A percentile compares a stretch with the other conserved stretches of the same genome.
Conservation (phyloP, 1,140 invertebrate genomes). For the Drosophila miranda region DNA sequence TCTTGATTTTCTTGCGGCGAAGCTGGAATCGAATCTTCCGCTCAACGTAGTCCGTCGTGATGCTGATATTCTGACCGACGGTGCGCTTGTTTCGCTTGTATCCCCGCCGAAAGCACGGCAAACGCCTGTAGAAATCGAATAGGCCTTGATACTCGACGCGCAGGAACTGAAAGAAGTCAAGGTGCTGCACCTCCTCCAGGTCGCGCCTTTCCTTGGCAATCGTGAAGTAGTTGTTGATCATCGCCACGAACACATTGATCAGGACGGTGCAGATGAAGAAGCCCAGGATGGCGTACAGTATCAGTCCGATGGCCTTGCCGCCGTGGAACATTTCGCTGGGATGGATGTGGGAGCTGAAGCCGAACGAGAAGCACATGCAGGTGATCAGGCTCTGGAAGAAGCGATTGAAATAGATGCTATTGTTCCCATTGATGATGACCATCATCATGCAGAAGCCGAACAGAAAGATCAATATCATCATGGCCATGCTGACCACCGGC, state of each 20-base stretch:
- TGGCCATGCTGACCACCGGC: conserved; percentile 33
- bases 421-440: conserved; percentile 62
- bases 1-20: too few species aligned
- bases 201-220: conserved; percentile 39
- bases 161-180: conserved; percentile 60
- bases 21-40: not conserved
- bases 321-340: conserved; percentile 53
- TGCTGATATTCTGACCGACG: conserved; percentile 35
- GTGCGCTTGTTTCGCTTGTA: conserved; percentile 32
- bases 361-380: conserved; percentile 58
- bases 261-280: conserved; percentile 57
- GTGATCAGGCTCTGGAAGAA: conserved; percentile 43
- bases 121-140: conserved; percentile 5
- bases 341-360: conserved; percentile 43
- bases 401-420: conserved; percentile 33
- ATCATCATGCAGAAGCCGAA: conserved; percentile 44
- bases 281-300: conserved; percentile 44
- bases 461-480: conserved; percentile 56
- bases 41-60: conserved; percentile 6
- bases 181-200: not conserved
- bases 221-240: conserved; percentile 60
- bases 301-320: conserved; percentile 41
- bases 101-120: conserved; percentile 28
- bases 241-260: conserved; percentile 54
- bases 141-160: conserved; percentile 28